Evolutionary conservation across 2,113 vertebrate genomes (phyloP).

Genomic region (Plotosus lineatus): DNA sequence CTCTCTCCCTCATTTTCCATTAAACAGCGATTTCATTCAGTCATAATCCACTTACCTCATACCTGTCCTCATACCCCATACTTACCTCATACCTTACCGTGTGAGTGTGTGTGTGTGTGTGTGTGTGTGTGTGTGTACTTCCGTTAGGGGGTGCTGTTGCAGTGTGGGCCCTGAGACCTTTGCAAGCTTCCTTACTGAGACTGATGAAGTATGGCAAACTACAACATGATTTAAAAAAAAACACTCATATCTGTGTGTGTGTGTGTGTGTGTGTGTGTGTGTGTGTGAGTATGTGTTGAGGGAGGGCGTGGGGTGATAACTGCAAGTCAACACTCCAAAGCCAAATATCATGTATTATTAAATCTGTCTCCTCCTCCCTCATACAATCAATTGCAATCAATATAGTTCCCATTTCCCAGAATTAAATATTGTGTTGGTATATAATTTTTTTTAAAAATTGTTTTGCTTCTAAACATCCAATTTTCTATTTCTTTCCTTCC

Average conservation of each 20-base stretch:
- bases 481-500: not conserved
- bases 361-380: slow-evolving; percentile 51
- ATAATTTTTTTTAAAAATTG: too few species aligned
- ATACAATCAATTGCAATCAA: not conserved
- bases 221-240: slow-evolving; percentile 79
- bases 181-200: slow-evolving; percentile 59
- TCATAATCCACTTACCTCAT: not conserved
- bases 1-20: too few species aligned
- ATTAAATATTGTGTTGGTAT: too few species aligned
- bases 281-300: slow-evolving; percentile 2
- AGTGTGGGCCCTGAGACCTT: slow-evolving; percentile 31
- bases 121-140: not conserved
- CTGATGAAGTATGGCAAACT: slow-evolving; percentile 74
- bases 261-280: slow-evolving; percentile 3
- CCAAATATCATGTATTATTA: slow-evolving; percentile 78
- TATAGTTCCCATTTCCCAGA: not conserved
- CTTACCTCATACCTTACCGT: not conserved
- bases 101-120: not conserved
- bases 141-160: slow-evolving; percentile 64
- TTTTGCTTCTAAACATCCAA: not conserved
- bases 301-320: slow-evolving; percentile 74
- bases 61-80: not conserved
- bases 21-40: too few species aligned
- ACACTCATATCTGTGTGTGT: slow-evolving; percentile 67
- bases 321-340: slow-evolving; percentile 73